phyloP scores from a whole-genome alignment of 1,140 invertebrate species.

The Amphibalanus amphitrite region DNA sequence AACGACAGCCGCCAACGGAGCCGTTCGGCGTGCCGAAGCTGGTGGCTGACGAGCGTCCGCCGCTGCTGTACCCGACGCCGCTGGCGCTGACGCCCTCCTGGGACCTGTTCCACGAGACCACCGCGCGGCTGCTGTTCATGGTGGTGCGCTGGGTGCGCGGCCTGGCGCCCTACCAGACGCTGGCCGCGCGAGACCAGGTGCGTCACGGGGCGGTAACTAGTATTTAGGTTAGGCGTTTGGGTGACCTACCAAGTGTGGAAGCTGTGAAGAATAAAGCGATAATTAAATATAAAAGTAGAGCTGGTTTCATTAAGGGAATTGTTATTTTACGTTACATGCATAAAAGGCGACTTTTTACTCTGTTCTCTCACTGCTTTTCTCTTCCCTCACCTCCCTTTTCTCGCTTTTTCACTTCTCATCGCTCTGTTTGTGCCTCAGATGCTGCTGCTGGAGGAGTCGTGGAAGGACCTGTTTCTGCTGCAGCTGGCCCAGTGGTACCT shows the following conservation, averaged over 20 bases:
- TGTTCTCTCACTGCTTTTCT: too few species aligned
- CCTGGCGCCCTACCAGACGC: constrained; percentile 71
- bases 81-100: constrained; percentile 50
- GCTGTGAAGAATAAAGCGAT: too few species aligned
- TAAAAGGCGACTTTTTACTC: background rate
- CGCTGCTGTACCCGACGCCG: constrained; percentile 24
- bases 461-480: constrained; percentile 78
- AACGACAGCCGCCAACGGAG: background rate
- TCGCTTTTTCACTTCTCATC: constrained; percentile 8
- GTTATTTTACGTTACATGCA: constrained; percentile 1
- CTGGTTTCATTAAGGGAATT: background rate
- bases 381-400: constrained; percentile 3
- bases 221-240: too few species aligned
- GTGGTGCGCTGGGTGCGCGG: constrained; percentile 82
- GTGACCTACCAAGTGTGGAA: too few species aligned
- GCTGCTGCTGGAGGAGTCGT: constrained; percentile 61
- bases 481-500: constrained; percentile 82
- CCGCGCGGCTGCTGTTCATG: constrained; percentile 76
- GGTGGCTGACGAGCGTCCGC: background rate
- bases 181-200: constrained; percentile 64
- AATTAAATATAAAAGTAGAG: too few species aligned
- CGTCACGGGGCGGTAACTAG: too few species aligned
- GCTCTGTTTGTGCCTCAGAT: constrained; percentile 28
- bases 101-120: constrained; percentile 78
- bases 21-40: constrained; percentile 7